A percentile compares a stretch with the other conserved stretches of the same genome.
Conservation (phyloP, 2,888 invertebrate species). For the Heliconius sara region DNA sequence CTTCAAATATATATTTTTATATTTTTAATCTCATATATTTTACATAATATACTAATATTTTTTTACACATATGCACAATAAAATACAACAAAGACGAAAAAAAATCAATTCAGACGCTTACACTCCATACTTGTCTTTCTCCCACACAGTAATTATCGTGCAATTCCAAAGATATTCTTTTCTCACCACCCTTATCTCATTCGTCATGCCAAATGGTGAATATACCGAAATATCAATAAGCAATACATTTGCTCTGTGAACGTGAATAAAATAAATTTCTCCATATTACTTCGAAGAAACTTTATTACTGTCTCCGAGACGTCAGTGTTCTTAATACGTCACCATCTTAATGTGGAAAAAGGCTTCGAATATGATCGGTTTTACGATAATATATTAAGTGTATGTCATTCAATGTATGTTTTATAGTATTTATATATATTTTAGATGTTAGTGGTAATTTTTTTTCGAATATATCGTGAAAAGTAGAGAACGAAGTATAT, state of each 20-base stretch:
- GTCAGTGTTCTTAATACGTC: constrained; percentile 41
- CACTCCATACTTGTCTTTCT: constrained; percentile 1
- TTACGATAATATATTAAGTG: constrained; percentile 14
- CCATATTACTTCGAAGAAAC: constrained; percentile 49
- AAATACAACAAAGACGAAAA: neutral
- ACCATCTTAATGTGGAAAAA: constrained; percentile 36
- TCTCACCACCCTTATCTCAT: constrained; percentile 32
- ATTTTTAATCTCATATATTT: too few relatives aligned
- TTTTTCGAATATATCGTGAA: too few relatives aligned
- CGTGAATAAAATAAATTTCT: constrained; percentile 50
- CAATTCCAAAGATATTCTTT: constrained; percentile 32
- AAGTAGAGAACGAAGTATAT: neutral
- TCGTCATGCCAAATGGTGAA: constrained; percentile 42
- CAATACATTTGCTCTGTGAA: constrained; percentile 48
- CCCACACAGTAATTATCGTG: neutral
- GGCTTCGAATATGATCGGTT: constrained; percentile 39
- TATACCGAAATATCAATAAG: constrained; percentile 49
- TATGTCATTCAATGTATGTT: neutral
- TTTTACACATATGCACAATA: too few relatives aligned
- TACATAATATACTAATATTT: too few relatives aligned
- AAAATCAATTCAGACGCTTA: neutral
- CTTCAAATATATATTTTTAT: too few relatives aligned
- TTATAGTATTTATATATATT: neutral
- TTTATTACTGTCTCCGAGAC: constrained; percentile 47
- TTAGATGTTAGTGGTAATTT: neutral